Evolutionary conservation across 2,113 vertebrate genomes (phyloP), one percentile per base, ranked within the genome.

Genomic region (Scomber scombrus): DNA sequence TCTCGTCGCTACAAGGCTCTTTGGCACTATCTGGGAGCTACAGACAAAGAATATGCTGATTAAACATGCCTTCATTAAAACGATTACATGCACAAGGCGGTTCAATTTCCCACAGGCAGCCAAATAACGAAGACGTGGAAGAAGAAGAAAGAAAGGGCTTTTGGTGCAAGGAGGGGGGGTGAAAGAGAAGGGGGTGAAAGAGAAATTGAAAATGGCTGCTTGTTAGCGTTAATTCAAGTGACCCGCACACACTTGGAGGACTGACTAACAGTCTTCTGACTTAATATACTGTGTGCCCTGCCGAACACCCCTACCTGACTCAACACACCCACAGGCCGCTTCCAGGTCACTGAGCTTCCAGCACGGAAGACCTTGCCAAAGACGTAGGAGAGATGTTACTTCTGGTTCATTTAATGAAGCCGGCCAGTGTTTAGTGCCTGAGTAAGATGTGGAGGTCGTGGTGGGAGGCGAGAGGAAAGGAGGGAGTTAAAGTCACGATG

Each of bases 11-110:
- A 93, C 61, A 19, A 94, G 94, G 94, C 91, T 91, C 85, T 85
- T 91, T 89, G 87, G 90, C 85, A 86, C 88, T 92, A 85, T 89
- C 94, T 94, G 86, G 85, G 46, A 93, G 92, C 92, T 78, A 93
- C 80, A 88, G 78, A 87, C 58, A 54, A 80, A 87, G 85, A 90
- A 90, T 82, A 89, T 85, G 86, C 87, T 90, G 89, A 93, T 95
- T 93, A 93, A 91, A 87, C 82, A 78, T 62, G 85, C 83, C 75
- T 95, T 95, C 94, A 95, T 95, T 95, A 95, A 93, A 92, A 71
- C 90, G 86, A 95, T 95, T 95, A 95, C 80, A 80, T 49, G 84
- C 84, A 89, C 73, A 87, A 85, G 83, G 82, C 80, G 66, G 78
- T 70, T 88, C 67, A 76, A 78, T 88, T 92, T 94, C 92, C 90